These are phyloP conservation scores for Platyrinchus mystaceus DNA, from an alignment of 2,797 vertebrate genomes.

Conservation along the genomic window DNA sequence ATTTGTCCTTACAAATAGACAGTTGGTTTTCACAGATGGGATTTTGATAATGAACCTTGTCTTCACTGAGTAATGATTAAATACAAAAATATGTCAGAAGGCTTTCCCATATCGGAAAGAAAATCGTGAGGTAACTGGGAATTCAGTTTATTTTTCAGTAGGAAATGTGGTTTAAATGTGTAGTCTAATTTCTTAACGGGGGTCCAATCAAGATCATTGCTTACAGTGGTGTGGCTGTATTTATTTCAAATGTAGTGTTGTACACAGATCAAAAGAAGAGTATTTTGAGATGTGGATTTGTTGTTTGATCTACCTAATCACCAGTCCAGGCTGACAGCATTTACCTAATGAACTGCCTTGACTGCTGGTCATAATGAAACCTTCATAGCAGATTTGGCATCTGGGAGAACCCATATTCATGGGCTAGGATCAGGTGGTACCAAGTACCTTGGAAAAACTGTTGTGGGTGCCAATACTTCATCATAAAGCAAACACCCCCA, in stretches of 20 bases:
- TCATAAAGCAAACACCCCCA: background rate
- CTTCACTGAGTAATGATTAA: background rate
- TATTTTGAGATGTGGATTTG: background rate
- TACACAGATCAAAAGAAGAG: background rate
- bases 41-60: background rate
- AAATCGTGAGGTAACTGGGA: background rate
- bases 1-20: background rate
- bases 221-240: background rate
- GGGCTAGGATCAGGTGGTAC: background rate
- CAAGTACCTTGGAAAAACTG: background rate
- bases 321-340: background rate
- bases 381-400: background rate
- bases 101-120: background rate
- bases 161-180: background rate
- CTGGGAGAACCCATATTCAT: background rate
- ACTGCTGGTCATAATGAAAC: background rate
- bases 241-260: background rate
- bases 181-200: background rate
- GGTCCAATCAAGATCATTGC: background rate
- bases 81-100: background rate
- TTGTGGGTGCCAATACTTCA: background rate
- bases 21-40: background rate
- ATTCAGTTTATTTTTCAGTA: background rate
- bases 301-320: background rate
- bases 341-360: background rate